A percentile compares a stretch with the other conserved stretches of the same genome.
These are phyloP conservation scores for Trogon surrucura DNA, from an alignment of 2,113 vertebrate genomes.

Conservation along the genomic window DNA sequence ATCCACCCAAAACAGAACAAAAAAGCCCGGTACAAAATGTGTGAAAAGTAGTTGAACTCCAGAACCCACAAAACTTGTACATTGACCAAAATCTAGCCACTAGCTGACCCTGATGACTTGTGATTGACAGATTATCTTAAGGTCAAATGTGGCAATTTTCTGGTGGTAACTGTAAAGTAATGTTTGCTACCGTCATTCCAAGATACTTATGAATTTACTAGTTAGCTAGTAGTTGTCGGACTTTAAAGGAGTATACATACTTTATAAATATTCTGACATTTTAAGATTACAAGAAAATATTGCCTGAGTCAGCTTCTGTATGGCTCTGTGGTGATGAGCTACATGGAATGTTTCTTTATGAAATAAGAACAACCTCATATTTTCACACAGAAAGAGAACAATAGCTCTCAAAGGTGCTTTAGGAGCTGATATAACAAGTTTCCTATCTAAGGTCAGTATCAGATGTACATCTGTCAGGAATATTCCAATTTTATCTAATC, in stretches of 20 bases:
- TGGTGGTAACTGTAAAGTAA: too few species aligned
- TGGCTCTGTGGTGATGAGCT: not conserved
- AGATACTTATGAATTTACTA: too few species aligned
- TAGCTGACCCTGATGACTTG: not conserved
- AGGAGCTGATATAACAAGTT: not conserved
- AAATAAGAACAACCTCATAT: not conserved
- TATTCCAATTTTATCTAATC: not conserved
- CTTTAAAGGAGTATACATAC: not conserved
- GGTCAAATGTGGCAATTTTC: not conserved
- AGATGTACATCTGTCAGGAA: not conserved
- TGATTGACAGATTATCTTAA: not conserved
- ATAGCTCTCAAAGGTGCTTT: not conserved
- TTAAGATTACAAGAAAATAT: not conserved
- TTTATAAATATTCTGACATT: not conserved
- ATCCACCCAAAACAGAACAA: not conserved
- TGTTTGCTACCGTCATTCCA: not conserved
- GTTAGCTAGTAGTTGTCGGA: not conserved
- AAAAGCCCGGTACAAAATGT: not conserved
- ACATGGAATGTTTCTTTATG: not conserved
- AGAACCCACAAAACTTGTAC: not conserved
- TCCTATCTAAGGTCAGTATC: not conserved
- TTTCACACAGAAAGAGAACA: not conserved
- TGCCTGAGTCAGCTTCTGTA: not conserved
- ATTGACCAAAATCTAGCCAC: accelerated
- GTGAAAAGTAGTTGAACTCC: not conserved